phyloP scores from a whole-genome alignment of 1,140 invertebrate species.

The Cotesia glomerata region DNA sequence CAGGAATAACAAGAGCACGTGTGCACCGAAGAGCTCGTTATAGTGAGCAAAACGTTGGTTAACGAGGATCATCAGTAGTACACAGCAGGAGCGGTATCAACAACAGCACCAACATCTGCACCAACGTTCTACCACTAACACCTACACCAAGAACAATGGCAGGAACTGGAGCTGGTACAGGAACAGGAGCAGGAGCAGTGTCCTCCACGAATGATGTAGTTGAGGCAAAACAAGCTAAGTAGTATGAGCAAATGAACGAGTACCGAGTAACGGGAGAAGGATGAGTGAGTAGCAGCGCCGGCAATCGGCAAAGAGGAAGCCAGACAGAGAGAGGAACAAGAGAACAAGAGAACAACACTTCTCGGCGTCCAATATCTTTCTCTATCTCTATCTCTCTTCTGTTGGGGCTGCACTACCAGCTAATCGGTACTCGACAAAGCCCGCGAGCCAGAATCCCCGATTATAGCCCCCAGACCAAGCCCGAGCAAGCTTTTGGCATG shows the following conservation, averaged over 20 bases:
- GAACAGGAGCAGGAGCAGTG: not conserved
- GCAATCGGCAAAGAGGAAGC: not conserved
- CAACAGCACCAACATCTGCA: not conserved
- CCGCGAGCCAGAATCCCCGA: slow-evolving; percentile 22
- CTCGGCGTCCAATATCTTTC: not conserved
- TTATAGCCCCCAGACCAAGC: slow-evolving; percentile 3
- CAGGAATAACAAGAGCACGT: not conserved
- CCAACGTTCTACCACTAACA: not conserved
- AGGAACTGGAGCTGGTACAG: too few relatives aligned
- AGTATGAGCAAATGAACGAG: not conserved
- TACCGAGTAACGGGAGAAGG: not conserved
- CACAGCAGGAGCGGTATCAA: not conserved
- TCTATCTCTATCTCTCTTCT: not conserved
- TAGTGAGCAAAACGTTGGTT: slow-evolving; percentile 17
- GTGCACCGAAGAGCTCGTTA: slow-evolving; percentile 13
- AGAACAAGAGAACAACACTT: not conserved
- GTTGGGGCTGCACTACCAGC: not conserved
- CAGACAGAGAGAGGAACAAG: not conserved
- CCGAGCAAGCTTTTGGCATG: not conserved
- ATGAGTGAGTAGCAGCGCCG: not conserved
- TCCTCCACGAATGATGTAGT: not conserved
- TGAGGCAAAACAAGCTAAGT: not conserved
- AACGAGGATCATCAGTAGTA: slow-evolving; percentile 18
- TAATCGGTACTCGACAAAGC: slow-evolving; percentile 13
- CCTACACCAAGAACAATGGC: too few relatives aligned